Percentiles rank a stretch among this genome's conserved stretches.
phyloP scores from a whole-genome alignment of 2,888 invertebrate species.

The Altica lythri region DNA sequence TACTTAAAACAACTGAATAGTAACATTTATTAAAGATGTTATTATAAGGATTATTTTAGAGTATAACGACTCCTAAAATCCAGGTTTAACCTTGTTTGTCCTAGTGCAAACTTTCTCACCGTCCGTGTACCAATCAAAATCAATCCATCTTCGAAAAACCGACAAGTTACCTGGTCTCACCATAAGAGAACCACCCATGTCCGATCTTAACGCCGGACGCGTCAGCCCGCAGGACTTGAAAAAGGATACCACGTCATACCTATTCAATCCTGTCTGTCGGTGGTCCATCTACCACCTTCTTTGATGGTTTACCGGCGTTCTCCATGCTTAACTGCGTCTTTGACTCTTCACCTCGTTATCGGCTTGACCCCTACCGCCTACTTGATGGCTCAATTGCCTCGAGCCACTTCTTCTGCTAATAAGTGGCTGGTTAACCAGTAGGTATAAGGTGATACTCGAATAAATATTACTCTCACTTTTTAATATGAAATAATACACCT shows the following conservation, averaged over 20 bases:
- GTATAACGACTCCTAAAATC: too few species aligned
- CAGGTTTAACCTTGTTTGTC: conserved; percentile 5
- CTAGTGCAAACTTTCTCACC: not conserved
- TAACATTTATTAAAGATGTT: too few species aligned
- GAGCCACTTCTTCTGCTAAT: too few species aligned
- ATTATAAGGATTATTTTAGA: too few species aligned
- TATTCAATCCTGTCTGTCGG: conserved; percentile 42
- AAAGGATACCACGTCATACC: conserved; percentile 34
- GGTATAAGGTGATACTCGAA: too few species aligned
- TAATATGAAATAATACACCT: too few species aligned
- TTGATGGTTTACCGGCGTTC: conserved; percentile 27
- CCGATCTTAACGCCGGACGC: conserved; percentile 11
- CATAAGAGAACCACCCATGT: not conserved
- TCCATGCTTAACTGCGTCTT: conserved; percentile 29
- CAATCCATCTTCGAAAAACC: not conserved
- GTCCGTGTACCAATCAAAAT: conserved; percentile 4
- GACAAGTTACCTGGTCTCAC: not conserved
- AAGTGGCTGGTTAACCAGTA: too few species aligned
- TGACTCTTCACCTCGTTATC: conserved; percentile 53
- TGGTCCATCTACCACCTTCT: conserved; percentile 36
- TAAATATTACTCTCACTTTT: too few species aligned
- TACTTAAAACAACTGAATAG: too few species aligned
- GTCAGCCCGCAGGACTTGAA: conserved; percentile 19
- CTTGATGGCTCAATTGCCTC: conserved; percentile 54
- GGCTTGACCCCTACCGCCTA: conserved; percentile 43